phyloP scores from a whole-genome alignment of 2,888 invertebrate species.

The Asteroscopus sphinx region DNA sequence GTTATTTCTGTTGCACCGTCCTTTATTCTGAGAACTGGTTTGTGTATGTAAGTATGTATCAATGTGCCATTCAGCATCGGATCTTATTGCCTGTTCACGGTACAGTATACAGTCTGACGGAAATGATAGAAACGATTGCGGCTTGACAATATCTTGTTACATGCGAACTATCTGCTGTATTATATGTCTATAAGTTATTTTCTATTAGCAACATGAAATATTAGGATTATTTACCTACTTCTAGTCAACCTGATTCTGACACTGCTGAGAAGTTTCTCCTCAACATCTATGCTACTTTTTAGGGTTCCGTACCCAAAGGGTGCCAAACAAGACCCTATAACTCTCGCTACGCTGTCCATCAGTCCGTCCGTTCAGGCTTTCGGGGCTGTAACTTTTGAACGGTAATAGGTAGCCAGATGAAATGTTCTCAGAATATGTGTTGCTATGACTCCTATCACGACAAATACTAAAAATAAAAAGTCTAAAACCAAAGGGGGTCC shows the following conservation, averaged over 20 bases:
- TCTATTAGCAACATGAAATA: background rate
- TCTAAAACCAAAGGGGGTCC: too few relatives aligned
- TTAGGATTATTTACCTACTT: too few relatives aligned
- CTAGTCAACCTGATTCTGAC: background rate
- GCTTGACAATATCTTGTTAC: conserved; percentile 51
- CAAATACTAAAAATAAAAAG: too few relatives aligned
- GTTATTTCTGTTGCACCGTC: conserved; percentile 69
- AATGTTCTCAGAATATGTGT: too few relatives aligned
- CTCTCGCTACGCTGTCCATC: too few relatives aligned
- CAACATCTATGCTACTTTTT: too few relatives aligned
- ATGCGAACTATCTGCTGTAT: conserved; percentile 27
- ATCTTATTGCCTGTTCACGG: conserved; percentile 65
- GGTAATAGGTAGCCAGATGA: too few relatives aligned
- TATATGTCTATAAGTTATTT: conserved; percentile 16
- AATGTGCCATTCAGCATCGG: conserved; percentile 58
- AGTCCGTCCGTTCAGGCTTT: too few relatives aligned
- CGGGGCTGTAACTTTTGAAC: too few relatives aligned
- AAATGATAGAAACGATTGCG: conserved; percentile 68
- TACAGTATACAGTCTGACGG: conserved; percentile 69
- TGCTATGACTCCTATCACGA: too few relatives aligned
- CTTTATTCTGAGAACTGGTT: conserved; percentile 68
- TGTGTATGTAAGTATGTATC: conserved; percentile 51
- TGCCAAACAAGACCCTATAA: too few relatives aligned
- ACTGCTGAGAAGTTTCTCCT: background rate
- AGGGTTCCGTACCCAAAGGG: too few relatives aligned